Percentiles rank a stretch among this genome's conserved stretches.
Evolutionary conservation across 1,140 invertebrate species (phyloP).

Genomic region (Megalonaias nervosa): DNA sequence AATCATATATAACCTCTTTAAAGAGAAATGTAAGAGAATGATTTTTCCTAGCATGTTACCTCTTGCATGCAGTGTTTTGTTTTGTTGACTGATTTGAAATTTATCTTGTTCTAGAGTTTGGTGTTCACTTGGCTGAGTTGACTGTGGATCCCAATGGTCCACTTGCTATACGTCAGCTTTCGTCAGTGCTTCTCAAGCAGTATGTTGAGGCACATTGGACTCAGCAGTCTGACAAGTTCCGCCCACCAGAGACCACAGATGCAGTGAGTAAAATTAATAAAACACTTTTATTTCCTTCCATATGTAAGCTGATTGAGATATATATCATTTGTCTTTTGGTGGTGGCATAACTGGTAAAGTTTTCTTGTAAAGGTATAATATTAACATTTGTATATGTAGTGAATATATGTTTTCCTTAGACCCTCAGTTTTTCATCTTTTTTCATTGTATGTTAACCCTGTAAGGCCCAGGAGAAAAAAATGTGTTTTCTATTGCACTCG

Average conservation of each 20-base stretch:
- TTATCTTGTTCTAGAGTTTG: slow-evolving; percentile 77
- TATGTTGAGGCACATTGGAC: slow-evolving; percentile 85
- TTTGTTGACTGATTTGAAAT: not conserved
- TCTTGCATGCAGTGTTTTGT: not conserved
- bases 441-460: too few species aligned
- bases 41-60: not conserved
- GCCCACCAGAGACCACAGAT: slow-evolving; percentile 76
- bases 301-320: too few species aligned
- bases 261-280: slow-evolving; percentile 46
- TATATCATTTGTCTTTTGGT: too few species aligned
- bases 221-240: slow-evolving; percentile 76
- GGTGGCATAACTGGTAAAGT: too few species aligned
- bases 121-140: slow-evolving; percentile 82
- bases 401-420: too few species aligned
- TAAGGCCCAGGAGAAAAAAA: too few species aligned
- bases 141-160: slow-evolving; percentile 81
- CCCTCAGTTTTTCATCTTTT: too few species aligned
- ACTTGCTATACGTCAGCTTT: slow-evolving; percentile 77
- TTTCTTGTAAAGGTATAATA: too few species aligned
- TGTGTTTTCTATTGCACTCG: too few species aligned
- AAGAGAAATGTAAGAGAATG: not conserved
- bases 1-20: not conserved
- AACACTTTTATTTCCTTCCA: too few species aligned
- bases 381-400: too few species aligned
- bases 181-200: slow-evolving; percentile 83